Conservation (phyloP, 2,113 vertebrate species). For the Xenopus borealis region DNA sequence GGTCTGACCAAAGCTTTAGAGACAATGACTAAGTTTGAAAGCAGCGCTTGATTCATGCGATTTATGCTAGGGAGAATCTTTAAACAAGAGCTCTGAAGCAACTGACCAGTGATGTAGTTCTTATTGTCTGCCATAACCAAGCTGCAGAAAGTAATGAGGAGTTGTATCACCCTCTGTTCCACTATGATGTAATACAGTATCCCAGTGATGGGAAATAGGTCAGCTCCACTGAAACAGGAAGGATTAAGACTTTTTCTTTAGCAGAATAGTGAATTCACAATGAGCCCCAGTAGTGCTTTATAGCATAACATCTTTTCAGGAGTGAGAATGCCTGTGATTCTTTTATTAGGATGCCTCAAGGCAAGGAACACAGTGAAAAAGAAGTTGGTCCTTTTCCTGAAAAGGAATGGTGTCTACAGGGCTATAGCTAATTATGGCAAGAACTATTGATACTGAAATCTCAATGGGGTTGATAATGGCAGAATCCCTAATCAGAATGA, state of each 20-base stretch:
- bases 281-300: slow-evolving; percentile 1
- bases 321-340: not conserved
- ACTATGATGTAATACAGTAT: slow-evolving; percentile 14
- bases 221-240: slow-evolving; percentile 20
- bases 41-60: slow-evolving; percentile 51
- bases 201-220: slow-evolving; percentile 31
- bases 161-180: not conserved
- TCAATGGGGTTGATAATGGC: no score
- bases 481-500: no score
- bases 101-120: slow-evolving; percentile 18
- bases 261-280: slow-evolving; percentile 16
- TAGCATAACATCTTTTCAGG: not conserved
- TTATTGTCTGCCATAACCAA: slow-evolving; percentile 14
- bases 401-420: no score
- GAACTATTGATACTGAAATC: no score
- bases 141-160: not conserved
- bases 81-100: slow-evolving; percentile 13
- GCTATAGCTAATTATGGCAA: no score
- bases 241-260: slow-evolving; percentile 9
- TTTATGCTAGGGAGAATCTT: slow-evolving; percentile 15
- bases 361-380: not conserved
- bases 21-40: slow-evolving; percentile 44
- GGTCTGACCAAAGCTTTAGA: slow-evolving; percentile 68
- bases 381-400: no score
- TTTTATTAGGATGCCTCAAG: not conserved